phyloP scores from a whole-genome alignment of 1,140 invertebrate species.

The Megalonaias nervosa region DNA sequence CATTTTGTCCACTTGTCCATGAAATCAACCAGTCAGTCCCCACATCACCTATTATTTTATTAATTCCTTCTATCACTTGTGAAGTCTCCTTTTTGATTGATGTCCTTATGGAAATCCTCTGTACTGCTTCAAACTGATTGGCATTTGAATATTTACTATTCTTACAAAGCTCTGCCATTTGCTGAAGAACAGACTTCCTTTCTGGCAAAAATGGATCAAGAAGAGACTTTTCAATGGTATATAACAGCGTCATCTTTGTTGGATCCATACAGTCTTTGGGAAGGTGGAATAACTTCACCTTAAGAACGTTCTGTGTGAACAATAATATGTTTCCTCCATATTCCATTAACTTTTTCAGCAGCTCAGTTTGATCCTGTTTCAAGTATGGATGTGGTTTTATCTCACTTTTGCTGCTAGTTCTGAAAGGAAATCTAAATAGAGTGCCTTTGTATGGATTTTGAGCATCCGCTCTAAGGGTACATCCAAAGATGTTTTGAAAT shows the following conservation, averaged over 20 bases:
- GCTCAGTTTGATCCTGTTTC: constrained; percentile 43
- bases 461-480: constrained; percentile 15
- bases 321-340: background rate
- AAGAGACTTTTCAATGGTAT: too few species aligned
- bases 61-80: background rate
- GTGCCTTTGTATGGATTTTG: background rate
- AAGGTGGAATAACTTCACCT: too few species aligned
- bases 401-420: background rate
- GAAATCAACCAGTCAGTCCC: constrained; percentile 36
- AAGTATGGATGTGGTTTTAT: background rate
- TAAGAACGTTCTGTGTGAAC: background rate
- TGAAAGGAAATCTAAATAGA: background rate
- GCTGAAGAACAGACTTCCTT: too few species aligned
- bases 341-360: constrained; percentile 56
- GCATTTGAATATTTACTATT: background rate
- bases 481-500: constrained; percentile 62
- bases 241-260: too few species aligned
- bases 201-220: too few species aligned
- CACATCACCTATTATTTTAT: background rate
- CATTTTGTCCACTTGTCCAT: constrained; percentile 40
- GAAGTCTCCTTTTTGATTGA: background rate
- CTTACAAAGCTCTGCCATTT: background rate
- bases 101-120: constrained; percentile 1
- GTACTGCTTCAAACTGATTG: background rate
- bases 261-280: too few species aligned